A percentile compares a stretch with the other conserved stretches of the same genome.
These are phyloP conservation scores for Pristiophorus japonicus DNA, from an alignment of 2,113 vertebrate species.

Conservation along the genomic window DNA sequence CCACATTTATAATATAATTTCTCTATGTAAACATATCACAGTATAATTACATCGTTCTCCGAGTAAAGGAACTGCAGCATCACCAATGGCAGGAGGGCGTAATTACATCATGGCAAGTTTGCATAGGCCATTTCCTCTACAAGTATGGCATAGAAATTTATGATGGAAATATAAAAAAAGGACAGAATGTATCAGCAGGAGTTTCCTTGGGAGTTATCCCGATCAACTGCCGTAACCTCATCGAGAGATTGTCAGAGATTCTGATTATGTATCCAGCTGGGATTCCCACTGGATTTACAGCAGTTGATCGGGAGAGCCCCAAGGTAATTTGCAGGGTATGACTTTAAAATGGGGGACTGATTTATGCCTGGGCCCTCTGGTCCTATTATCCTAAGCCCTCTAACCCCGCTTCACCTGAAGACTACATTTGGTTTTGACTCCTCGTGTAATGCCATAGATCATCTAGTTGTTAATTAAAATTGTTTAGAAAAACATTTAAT, in stretches of 20 bases:
- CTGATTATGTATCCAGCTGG: no score
- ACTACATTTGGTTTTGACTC: no score
- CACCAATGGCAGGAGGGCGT: not conserved
- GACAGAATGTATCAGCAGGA: not conserved
- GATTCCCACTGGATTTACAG: not conserved
- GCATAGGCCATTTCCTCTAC: not conserved
- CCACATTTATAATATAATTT: not conserved
- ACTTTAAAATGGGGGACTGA: not conserved
- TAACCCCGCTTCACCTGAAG: not conserved
- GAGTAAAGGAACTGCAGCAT: not conserved
- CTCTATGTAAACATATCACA: not conserved
- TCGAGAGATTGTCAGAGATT: not conserved
- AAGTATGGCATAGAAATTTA: not conserved
- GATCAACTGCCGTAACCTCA: not conserved
- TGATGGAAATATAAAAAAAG: not conserved
- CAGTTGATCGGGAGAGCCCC: not conserved
- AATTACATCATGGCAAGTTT: not conserved
- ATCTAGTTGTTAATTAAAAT: not conserved
- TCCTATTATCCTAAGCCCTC: not conserved
- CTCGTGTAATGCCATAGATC: not conserved
- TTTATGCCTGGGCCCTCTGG: not conserved
- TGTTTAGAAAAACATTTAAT: not conserved
- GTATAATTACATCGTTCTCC: not conserved
- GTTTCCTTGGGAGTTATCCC: not conserved
- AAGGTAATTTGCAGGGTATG: not conserved